phyloP scores from a whole-genome alignment of 2,113 vertebrate genomes.

The Dinomys branickii region DNA sequence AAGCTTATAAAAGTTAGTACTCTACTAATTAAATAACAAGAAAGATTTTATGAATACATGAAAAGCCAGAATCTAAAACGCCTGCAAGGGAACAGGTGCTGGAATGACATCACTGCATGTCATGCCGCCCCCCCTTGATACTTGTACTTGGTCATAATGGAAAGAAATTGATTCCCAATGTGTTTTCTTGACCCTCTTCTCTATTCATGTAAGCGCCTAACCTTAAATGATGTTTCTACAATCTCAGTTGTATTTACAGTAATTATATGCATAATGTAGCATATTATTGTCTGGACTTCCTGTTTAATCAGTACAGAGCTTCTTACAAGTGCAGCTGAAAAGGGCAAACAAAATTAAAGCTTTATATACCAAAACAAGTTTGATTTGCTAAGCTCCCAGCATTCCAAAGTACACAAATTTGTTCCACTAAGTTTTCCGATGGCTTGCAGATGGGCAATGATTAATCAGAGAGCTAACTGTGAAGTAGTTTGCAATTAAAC shows the following conservation, averaged over 20 bases:
- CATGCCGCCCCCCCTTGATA: constrained; percentile 44
- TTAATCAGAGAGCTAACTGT: constrained; percentile 99
- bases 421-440: constrained; percentile 96
- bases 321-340: constrained; percentile 91
- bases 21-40: constrained; percentile 73
- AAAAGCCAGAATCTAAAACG: constrained; percentile 62
- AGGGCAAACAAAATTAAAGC: constrained; percentile 92
- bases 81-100: constrained; percentile 61
- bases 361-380: constrained; percentile 94
- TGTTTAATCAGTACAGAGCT: constrained; percentile 90
- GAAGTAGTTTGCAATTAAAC: constrained; percentile 99
- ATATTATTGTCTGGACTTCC: constrained; percentile 91
- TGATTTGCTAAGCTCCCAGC: constrained; percentile 93
- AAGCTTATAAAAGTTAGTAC: constrained; percentile 67
- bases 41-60: constrained; percentile 34
- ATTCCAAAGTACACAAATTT: constrained; percentile 97
- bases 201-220: constrained; percentile 86
- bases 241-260: constrained; percentile 89
- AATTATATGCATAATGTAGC: constrained; percentile 92
- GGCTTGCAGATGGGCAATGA: constrained; percentile 99
- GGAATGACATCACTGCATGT: constrained; percentile 69
- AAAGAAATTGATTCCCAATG: constrained; percentile 87
- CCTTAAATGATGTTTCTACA: constrained; percentile 88
- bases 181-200: constrained; percentile 86
- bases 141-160: constrained; percentile 81